Percentiles rank a stretch among this genome's conserved stretches.
phyloP scores from a whole-genome alignment of 2,113 vertebrate genomes.

The Litocranius walleri region DNA sequence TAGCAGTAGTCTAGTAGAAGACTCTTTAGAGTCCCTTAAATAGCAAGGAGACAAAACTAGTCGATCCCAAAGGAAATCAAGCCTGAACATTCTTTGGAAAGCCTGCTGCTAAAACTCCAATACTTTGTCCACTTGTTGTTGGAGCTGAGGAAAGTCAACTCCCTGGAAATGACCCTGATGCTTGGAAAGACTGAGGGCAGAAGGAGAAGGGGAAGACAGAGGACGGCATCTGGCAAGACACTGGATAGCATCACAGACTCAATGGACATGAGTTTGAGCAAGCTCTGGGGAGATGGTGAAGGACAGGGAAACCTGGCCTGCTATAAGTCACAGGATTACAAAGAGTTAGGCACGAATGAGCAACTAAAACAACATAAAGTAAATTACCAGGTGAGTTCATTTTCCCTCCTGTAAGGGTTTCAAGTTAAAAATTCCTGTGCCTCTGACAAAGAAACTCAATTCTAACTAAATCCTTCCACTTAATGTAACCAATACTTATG shows the following conservation, averaged over 20 bases:
- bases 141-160: background rate
- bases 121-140: background rate
- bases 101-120: background rate
- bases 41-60: background rate
- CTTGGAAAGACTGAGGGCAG: background rate
- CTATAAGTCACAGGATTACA: background rate
- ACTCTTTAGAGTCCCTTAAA: background rate
- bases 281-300: background rate
- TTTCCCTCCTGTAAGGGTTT: background rate
- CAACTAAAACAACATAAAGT: background rate
- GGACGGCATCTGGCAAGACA: background rate
- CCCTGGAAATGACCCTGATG: background rate
- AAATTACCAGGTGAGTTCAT: background rate
- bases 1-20: background rate
- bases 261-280: background rate
- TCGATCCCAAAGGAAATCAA: background rate
- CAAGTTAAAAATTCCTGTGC: background rate
- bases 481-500: background rate
- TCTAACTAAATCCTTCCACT: background rate
- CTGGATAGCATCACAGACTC: background rate
- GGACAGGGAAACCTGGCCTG: background rate
- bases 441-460: background rate
- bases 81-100: background rate
- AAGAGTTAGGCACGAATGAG: background rate
- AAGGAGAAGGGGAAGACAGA: background rate